phyloP scores from a whole-genome alignment of 2,113 vertebrate genomes.

The Crotophaga sulcirostris region DNA sequence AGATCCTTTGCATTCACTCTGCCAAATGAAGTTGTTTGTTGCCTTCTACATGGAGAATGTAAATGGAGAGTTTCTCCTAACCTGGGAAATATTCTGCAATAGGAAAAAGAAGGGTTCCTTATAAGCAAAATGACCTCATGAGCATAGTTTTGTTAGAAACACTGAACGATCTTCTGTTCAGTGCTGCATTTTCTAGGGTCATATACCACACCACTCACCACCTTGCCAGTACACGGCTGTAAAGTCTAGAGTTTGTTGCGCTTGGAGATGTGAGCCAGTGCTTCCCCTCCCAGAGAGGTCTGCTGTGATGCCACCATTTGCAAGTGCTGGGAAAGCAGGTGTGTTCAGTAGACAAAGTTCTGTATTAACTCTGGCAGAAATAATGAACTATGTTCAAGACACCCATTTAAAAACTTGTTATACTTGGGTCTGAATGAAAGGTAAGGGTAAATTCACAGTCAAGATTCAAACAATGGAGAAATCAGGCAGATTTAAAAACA shows the following conservation, averaged over 20 bases:
- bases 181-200: not conserved
- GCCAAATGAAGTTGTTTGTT: not conserved
- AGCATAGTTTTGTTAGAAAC: not conserved
- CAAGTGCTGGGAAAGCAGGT: not conserved
- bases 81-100: not conserved
- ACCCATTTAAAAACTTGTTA: not conserved
- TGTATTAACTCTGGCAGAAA: not conserved
- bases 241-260: not conserved
- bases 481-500: not conserved
- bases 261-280: not conserved
- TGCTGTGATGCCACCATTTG: not conserved
- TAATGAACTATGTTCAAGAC: not conserved
- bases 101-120: not conserved
- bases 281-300: rapidly evolving
- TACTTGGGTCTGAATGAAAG: not conserved
- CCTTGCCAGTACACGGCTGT: not conserved
- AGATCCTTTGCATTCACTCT: not conserved
- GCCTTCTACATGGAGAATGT: not conserved
- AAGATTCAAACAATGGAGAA: not conserved
- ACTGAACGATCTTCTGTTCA: not conserved
- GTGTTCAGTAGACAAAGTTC: not conserved
- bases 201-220: not conserved
- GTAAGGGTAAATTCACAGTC: not conserved
- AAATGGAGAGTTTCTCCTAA: not conserved
- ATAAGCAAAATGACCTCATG: not conserved